phyloP scores from a whole-genome alignment of 1,140 invertebrate genomes.

The Aleiodes sp. region DNA sequence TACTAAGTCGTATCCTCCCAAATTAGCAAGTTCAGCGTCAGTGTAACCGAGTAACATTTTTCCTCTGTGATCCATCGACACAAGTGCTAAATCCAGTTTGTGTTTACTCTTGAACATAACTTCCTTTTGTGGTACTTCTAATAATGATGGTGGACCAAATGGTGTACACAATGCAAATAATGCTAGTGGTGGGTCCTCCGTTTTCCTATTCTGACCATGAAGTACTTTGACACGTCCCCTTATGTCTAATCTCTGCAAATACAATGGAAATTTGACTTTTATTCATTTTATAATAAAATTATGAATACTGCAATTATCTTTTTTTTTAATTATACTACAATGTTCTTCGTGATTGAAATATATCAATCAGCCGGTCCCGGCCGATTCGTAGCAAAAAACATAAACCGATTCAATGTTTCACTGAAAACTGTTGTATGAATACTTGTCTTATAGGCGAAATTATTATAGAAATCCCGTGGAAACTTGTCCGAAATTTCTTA shows the following conservation, averaged over 20 bases:
- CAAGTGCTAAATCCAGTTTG: constrained; percentile 93
- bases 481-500: no score
- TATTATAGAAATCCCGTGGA: no score
- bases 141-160: constrained; percentile 92
- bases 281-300: no score
- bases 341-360: no score
- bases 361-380: no score
- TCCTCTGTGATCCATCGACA: constrained; percentile 97
- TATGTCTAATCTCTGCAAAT: constrained; percentile 93
- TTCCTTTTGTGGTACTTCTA: constrained; percentile 92
- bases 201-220: constrained; percentile 94
- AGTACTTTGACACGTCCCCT: constrained; percentile 94
- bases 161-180: constrained; percentile 98
- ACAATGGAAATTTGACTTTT: constrained; percentile 34
- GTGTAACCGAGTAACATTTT: constrained; percentile 94
- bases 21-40: constrained; percentile 89
- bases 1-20: constrained; percentile 96
- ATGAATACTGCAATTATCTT: no score
- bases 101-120: constrained; percentile 99
- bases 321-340: no score
- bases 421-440: no score
- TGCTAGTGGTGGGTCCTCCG: constrained; percentile 91
- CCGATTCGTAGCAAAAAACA: no score
- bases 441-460: no score
- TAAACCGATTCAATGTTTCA: no score